Evolutionary conservation across 2,797 vertebrate genomes (phyloP), one percentile per base, ranked within the genome.

Genomic region (Ataeniobius toweri): DNA sequence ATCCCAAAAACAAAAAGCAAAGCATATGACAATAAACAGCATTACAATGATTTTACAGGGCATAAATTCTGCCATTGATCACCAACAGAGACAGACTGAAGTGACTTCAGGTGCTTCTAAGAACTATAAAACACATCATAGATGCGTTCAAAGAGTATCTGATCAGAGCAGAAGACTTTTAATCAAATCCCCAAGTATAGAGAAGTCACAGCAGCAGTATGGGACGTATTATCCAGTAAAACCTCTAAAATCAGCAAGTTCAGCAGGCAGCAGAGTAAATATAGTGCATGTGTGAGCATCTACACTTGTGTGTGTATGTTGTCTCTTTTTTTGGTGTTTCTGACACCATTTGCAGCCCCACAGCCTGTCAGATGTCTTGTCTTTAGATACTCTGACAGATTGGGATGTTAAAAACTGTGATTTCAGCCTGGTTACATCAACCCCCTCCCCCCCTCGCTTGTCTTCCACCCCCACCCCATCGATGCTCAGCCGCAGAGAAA

Each of bases 371-470:
- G 83, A 88, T 81, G 88, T 85, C 80, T 90, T 48, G 74, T 89
- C 84, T 80, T 90, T 87, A 91, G 87, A 91, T 82, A 79, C 82
- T 85, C 85, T 88, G 89, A 90, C 89, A 91, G 89, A 91, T 83
- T 83, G 82, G 80, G 87, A 90, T 85, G 85, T 90, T 88, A 85
- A 89, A 69, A 85, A 83, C 86, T 85, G 86, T 89, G 89, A 92
- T 91, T 92, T 90, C 86, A 91, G 75, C 82, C 73, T 74, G 59
- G 89, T 89, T 92, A 88, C 91, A 91, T 91, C 91, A 90, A 91
- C 85, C 83, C 79, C 48, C 81, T 75, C n/a, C 3, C 75, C 12
- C 16, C 56, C 50, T 39, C 20, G 51, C 78, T 24, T 36, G 36
- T 9, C 63, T 36, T 3, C 71, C 68, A 20, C 70, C 77, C 59